Conservation (phyloP, 2,888 invertebrate genomes). For the Mythimna vitellina region DNA sequence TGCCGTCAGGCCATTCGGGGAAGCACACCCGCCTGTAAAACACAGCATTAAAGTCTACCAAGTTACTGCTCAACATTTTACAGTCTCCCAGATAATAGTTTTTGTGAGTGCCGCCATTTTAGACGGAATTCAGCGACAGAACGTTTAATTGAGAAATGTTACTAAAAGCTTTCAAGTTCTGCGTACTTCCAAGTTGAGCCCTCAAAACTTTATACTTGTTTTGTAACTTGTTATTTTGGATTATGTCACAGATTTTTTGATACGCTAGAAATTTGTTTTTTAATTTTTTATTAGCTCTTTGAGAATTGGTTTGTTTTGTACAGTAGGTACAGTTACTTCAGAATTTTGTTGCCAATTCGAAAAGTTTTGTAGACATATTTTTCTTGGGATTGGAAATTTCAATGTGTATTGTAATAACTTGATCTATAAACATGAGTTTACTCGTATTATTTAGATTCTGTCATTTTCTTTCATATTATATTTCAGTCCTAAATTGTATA, state of each 20-base stretch:
- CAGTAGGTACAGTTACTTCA: background rate
- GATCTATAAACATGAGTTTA: conserved; percentile 19
- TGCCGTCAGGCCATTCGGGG: conserved; percentile 96
- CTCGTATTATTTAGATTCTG: conserved; percentile 15
- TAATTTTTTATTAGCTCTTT: conserved; percentile 1
- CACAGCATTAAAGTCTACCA: conserved; percentile 27
- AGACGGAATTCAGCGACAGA: conserved; percentile 13
- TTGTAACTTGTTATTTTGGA: conserved; percentile 36
- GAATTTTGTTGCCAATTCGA: conserved; percentile 14
- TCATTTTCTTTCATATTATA: background rate
- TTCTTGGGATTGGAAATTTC: background rate
- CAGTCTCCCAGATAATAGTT: conserved; percentile 51
- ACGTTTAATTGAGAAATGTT: conserved; percentile 51
- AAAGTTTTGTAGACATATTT: conserved; percentile 9
- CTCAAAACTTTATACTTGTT: conserved; percentile 36
- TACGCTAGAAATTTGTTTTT: conserved; percentile 22
- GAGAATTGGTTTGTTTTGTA: conserved; percentile 28
- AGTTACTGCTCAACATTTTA: conserved; percentile 37
- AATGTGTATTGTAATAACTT: conserved; percentile 16
- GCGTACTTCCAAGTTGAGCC: conserved; percentile 16
- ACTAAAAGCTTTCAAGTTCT: conserved; percentile 46
- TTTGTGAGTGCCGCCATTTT: conserved; percentile 43
- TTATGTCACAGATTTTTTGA: conserved; percentile 38
- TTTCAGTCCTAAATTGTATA: background rate
- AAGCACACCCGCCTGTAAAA: conserved; percentile 94